These are phyloP conservation scores for Aleiodes alternator DNA, from an alignment of 2,888 invertebrate genomes.

Conservation along the genomic window DNA sequence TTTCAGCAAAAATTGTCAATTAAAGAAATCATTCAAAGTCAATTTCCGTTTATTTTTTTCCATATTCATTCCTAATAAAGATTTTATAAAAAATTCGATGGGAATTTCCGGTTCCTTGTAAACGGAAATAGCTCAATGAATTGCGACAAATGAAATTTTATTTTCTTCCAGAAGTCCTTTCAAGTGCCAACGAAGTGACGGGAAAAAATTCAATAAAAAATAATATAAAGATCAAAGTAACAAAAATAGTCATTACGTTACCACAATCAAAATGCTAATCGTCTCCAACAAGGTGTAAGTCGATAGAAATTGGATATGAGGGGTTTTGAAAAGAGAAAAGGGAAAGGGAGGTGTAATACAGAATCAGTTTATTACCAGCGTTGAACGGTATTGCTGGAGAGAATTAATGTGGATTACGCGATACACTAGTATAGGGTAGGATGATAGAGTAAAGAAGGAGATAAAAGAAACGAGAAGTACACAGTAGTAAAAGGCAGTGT, in stretches of 20 bases:
- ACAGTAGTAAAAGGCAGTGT: conserved; percentile 32
- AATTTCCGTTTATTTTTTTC: no score
- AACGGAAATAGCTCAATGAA: no score
- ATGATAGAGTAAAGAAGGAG: conserved; percentile 21
- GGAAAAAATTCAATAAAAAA: conserved; percentile 2
- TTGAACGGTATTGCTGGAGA: conserved; percentile 66
- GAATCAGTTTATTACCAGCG: conserved; percentile 47
- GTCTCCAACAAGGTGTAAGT: conserved; percentile 70
- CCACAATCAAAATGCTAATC: conserved; percentile 73
- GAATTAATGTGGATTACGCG: conserved; percentile 71
- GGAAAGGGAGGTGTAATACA: conserved; percentile 27
- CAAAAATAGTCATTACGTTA: conserved; percentile 54
- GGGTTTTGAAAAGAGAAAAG: conserved; percentile 63
- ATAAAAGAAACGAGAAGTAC: conserved; percentile 22
- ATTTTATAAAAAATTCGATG: no score
- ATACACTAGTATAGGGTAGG: conserved; percentile 36
- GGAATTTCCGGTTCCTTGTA: no score
- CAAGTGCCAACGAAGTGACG: not conserved
- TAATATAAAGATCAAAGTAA: conserved; percentile 40
- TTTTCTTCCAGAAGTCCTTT: no score
- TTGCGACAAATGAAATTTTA: no score
- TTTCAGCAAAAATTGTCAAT: not conserved
- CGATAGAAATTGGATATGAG: conserved; percentile 72
- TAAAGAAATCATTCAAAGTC: not conserved
- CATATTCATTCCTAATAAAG: no score